Base-by-base conservation (phyloP, 2,113 vertebrate genomes). In the Copsychus sechellarum region DNA sequence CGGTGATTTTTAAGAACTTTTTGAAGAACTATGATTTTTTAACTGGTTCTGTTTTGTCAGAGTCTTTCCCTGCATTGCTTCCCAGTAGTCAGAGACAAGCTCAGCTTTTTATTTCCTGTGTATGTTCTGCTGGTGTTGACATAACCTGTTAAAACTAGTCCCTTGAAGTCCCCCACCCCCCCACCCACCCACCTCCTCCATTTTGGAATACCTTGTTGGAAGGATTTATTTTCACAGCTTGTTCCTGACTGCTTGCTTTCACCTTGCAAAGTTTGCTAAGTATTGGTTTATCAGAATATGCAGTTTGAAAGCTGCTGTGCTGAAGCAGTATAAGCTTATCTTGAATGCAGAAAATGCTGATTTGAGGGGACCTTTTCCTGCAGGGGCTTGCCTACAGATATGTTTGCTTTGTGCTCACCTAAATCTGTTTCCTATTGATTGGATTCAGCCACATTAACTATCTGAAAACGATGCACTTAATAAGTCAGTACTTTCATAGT, bases 131-230 rank as follows among this genome's bases (percentile, higher is more conserved):
- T 80, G 58, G 85, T 95, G 88, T 94, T 97, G 92, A 96, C 90
- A 88, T 23, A 96, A 86, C 94, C 93, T 94, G 94, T 96, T 94
- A 88, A 88, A 96, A 92, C 94, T 54, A 73, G 92, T 82, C 93
- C 70, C 86, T 89, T 80, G 70, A 91, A 95, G 91, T 88, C 93
- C 48, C 53, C 65, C 81, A 82, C 67, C 81, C 93, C 48, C 53
- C 65, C 81, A 82, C 67, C 81, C 26, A 51, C 50, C 47, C 12
- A 25, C 77, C 40, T 74, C 74, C 71, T 83, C 50, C 72, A 81
- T 51, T 22, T 62, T 70, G 80, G 67, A 95, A 86, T 60, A 86
- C 81, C 73, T 92, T 78, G 69, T 42, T 78, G 71, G 57, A 85
- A 26, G 73, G 80, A 69, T 96, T 88, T 96, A 79, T 94, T 96